Evolutionary conservation across 2,797 vertebrate species (phyloP).

Genomic region (Synanceia verrucosa): DNA sequence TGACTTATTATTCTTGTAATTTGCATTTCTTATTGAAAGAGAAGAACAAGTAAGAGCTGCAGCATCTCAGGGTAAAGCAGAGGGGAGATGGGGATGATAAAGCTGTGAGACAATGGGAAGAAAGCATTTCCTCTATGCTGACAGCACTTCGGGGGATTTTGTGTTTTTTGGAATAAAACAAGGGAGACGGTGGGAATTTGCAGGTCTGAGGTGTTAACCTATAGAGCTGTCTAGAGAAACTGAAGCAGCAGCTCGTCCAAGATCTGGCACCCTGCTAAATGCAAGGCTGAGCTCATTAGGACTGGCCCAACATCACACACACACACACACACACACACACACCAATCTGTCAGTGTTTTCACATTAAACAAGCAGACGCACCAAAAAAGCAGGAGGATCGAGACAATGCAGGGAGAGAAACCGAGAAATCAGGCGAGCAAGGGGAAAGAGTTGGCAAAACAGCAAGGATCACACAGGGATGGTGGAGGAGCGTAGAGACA

Average conservation of each 20-base stretch:
- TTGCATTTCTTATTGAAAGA: not conserved
- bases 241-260: conserved; percentile 44
- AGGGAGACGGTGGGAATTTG: conserved; percentile 12
- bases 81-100: conserved; percentile 10
- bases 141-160: conserved; percentile 12
- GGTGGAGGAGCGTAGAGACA: conserved; percentile 57
- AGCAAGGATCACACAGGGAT: conserved; percentile 62
- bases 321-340: conserved; percentile 15
- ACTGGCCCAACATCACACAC: conserved; percentile 66
- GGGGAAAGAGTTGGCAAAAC: conserved; percentile 54
- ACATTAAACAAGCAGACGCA: conserved; percentile 66
- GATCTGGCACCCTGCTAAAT: conserved; percentile 69
- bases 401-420: conserved; percentile 62
- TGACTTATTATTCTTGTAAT: not conserved
- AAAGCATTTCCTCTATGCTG: conserved; percentile 2
- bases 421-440: conserved; percentile 53
- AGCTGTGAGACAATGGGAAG: conserved; percentile 12
- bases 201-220: conserved; percentile 44
- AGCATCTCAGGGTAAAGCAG: not conserved
- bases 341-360: conserved; percentile 66
- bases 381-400: conserved; percentile 15
- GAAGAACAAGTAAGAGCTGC: not conserved
- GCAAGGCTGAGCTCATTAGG: conserved; percentile 79
- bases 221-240: conserved; percentile 35
- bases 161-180: conserved; percentile 1